Percentiles rank a stretch among this genome's conserved stretches.
These are phyloP conservation scores for Ectemnius continuus DNA, from an alignment of 2,888 invertebrate species.

Conservation along the genomic window DNA sequence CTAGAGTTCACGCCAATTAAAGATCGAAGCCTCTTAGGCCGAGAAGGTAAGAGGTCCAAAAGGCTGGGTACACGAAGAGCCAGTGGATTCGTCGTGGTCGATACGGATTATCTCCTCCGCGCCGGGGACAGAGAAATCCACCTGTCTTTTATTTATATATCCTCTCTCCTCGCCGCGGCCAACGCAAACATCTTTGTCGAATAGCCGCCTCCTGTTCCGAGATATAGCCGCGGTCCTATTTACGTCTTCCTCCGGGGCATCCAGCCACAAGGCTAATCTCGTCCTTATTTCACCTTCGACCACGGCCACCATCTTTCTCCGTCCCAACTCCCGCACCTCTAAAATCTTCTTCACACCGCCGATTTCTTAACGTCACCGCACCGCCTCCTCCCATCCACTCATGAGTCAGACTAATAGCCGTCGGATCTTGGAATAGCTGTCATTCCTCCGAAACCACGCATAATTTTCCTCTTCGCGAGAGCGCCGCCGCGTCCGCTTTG, in stretches of 20 bases:
- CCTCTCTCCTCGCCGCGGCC: constrained; percentile 51
- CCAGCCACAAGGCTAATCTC: constrained; percentile 54
- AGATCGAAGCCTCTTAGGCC: constrained; percentile 10
- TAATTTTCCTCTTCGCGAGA: neutral
- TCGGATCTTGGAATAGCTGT: neutral
- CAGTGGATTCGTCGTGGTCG: constrained; percentile 43
- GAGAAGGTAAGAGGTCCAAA: constrained; percentile 44
- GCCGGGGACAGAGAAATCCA: constrained; percentile 54
- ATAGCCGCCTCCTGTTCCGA: constrained; percentile 31
- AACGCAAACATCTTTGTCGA: constrained; percentile 57
- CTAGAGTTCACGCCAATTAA: neutral
- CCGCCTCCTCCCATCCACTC: neutral
- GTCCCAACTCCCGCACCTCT: constrained; percentile 21
- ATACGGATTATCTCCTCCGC: constrained; percentile 54
- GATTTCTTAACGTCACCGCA: constrained; percentile 15
- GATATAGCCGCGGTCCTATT: constrained; percentile 52
- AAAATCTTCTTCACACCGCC: constrained; percentile 46
- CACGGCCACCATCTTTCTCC: constrained; percentile 32
- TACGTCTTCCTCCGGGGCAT: constrained; percentile 46
- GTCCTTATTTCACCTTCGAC: constrained; percentile 48
- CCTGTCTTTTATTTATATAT: constrained; percentile 64
- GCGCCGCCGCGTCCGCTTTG: neutral
- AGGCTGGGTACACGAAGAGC: constrained; percentile 40
- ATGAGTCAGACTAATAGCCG: neutral
- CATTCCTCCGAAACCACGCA: neutral